Evolutionary conservation across 2,113 vertebrate species (phyloP).

Genomic region (Bungarus multicinctus): DNA sequence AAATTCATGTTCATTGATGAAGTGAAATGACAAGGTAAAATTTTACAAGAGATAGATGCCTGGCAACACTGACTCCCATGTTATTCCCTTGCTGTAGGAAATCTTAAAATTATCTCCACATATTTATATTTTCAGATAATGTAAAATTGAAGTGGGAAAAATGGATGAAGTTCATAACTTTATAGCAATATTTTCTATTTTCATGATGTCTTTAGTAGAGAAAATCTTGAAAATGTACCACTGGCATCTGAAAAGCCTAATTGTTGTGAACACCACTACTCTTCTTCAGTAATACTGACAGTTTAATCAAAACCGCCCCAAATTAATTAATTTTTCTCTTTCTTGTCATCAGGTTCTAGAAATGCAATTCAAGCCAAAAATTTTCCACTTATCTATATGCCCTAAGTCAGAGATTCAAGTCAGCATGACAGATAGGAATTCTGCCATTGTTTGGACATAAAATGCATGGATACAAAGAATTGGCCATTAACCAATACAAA

Average conservation of each 20-base stretch:
- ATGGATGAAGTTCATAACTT: neutral
- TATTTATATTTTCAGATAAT: neutral
- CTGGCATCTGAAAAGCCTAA: neutral
- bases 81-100: neutral
- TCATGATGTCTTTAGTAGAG: neutral
- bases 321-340: neutral
- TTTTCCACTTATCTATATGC: neutral
- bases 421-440: neutral
- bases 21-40: neutral
- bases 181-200: neutral
- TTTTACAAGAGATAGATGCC: neutral
- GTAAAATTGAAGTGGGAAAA: neutral
- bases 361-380: neutral
- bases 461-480: neutral
- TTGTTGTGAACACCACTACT: neutral
- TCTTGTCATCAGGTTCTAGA: neutral
- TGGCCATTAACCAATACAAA: neutral
- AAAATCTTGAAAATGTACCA: neutral
- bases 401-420: neutral
- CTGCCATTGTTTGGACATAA: neutral
- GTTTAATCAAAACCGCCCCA: neutral
- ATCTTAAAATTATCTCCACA: neutral
- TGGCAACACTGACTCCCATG: neutral
- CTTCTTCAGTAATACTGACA: neutral
- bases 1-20: neutral